A percentile compares a stretch with the other conserved stretches of the same genome.
phyloP scores from a whole-genome alignment of 2,888 invertebrate species.

The Nemotelus nigrinus region DNA sequence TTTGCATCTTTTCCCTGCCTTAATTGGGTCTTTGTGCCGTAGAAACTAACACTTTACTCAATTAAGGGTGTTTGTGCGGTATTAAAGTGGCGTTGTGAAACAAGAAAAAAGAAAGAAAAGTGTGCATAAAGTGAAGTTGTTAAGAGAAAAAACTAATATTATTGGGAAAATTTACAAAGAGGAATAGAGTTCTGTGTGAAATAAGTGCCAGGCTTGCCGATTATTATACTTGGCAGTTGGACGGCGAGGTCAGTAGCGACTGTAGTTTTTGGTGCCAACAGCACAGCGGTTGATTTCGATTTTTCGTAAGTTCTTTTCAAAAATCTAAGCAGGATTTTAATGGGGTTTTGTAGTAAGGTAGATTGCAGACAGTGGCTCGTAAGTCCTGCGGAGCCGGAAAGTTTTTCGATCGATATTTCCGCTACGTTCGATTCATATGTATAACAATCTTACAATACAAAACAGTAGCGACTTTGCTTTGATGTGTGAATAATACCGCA shows the following conservation, averaged over 20 bases:
- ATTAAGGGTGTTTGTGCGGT: conserved; percentile 3
- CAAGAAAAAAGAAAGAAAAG: background rate
- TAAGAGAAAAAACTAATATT: background rate
- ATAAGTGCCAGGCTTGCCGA: too few species aligned
- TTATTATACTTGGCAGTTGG: too few species aligned
- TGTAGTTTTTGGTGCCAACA: background rate
- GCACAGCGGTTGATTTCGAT: background rate
- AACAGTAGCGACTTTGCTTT: background rate
- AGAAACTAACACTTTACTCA: conserved; percentile 14
- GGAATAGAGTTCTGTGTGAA: too few species aligned
- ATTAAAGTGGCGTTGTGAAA: background rate
- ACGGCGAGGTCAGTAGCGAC: too few species aligned
- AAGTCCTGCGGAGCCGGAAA: too few species aligned
- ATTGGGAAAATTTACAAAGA: background rate
- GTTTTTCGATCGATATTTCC: conserved; percentile 13
- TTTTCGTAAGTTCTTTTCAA: conserved; percentile 16
- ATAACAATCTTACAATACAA: background rate
- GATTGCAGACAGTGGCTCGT: background rate
- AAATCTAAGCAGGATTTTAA: background rate
- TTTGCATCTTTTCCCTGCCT: conserved; percentile 1
- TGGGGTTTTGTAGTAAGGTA: background rate
- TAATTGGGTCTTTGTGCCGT: conserved; percentile 37
- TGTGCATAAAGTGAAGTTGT: conserved; percentile 29
- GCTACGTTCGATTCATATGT: background rate
- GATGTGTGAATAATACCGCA: too few species aligned